Base-by-base conservation (phyloP, 2,797 vertebrate species). In the Chaunax sp. region DNA sequence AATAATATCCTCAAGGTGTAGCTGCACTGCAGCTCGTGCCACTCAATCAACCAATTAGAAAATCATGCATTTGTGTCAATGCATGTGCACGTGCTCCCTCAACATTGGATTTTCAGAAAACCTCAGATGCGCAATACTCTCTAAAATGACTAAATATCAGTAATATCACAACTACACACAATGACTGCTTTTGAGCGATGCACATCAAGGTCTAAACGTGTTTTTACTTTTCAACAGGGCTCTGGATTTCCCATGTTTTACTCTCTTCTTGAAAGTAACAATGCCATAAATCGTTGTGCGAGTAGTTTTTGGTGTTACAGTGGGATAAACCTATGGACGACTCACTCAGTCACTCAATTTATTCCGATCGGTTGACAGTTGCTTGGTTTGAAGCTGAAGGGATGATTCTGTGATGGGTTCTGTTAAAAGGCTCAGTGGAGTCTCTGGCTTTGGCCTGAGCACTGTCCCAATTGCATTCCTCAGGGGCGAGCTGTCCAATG, bases 381-480 rank as follows among this genome's bases (percentile, higher is more conserved):
- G 9, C 10, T 11, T 11, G 33, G 33, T 53, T 47, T 28, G 50
- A 66, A 68, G 82, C 78, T 41, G 58, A 75, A 45, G 60, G 71
- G 43, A 63, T 58, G 68, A 53, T 69, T 82, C 64, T 66, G 61
- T n/a, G 51, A 77, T 47, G 52, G 72, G 53, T 70, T 68, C 74
- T 72, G 72, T 68, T 76, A 61, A 84, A 84, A 81, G 69, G 59
- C 71, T 69, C 80, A 50, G 80, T 5, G 69, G 63, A 81, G 75
- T 67, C 69, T 55, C 73, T 84, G 85, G 83, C 78, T 64, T 33
- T 2, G 22, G 49, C 64, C 81, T 86, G 86, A 83, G 45, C 69
- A 19, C 75, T 47, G 69, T 79, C 76, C 82, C 56, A 63, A 75
- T 80, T 82, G 83, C 91, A 93, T 93, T 93, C 92, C 89, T 90